Evolutionary conservation across 2,888 invertebrate species (phyloP).

Genomic region (Cantharis nigra): DNA sequence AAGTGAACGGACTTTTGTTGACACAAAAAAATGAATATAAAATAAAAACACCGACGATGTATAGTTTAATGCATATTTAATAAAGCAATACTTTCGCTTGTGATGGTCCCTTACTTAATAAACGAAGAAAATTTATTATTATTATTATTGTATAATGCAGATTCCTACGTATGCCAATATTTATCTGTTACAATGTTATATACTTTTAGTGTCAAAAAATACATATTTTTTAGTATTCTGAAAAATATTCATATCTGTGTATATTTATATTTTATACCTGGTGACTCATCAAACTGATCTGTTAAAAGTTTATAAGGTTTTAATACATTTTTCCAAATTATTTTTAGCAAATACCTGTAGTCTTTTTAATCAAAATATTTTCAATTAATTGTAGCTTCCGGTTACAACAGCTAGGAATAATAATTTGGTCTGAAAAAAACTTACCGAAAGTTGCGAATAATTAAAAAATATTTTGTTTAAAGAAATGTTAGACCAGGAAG

Average conservation of each 20-base stretch:
- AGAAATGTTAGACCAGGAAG: not conserved
- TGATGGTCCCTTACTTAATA: conserved; percentile 50
- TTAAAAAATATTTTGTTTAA: too few relatives aligned
- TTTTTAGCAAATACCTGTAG: too few relatives aligned
- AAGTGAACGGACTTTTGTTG: conserved; percentile 48
- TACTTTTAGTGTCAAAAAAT: conserved; percentile 23
- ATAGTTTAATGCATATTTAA: conserved; percentile 47
- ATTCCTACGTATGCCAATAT: conserved; percentile 31
- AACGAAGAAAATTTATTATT: conserved; percentile 34
- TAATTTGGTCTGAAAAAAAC: too few relatives aligned
- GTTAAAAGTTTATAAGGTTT: not conserved
- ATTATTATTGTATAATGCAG: conserved; percentile 28
- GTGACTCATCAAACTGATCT: not conserved
- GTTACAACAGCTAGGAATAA: too few relatives aligned
- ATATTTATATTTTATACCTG: conserved; percentile 12
- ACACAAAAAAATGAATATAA: not conserved
- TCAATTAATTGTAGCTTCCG: too few relatives aligned
- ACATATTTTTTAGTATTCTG: conserved; percentile 23
- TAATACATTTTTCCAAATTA: too few relatives aligned
- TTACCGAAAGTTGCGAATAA: too few relatives aligned
- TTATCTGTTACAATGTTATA: conserved; percentile 28
- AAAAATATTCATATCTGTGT: conserved; percentile 21
- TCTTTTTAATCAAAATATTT: not conserved
- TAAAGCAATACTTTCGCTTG: conserved; percentile 56
- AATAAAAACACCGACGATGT: conserved; percentile 21